Percentiles rank a stretch among this genome's conserved stretches.
phyloP scores from a whole-genome alignment of 2,797 vertebrate species.

The Rhinatrema bivittatum region DNA sequence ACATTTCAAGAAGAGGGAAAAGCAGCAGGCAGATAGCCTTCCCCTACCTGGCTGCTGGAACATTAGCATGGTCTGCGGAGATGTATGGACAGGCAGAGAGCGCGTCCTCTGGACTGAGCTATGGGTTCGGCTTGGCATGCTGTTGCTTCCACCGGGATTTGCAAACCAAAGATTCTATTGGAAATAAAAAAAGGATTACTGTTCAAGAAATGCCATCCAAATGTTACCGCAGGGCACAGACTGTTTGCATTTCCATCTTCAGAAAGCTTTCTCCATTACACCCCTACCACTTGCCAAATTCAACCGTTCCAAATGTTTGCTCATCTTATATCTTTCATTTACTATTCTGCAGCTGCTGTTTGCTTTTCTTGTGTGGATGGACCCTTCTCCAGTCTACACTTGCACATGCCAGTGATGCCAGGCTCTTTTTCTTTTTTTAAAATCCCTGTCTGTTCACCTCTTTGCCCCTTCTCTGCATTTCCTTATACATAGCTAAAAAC shows the following conservation, averaged over 20 bases:
- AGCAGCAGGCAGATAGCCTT: accelerated
- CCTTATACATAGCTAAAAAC: constrained; percentile 43
- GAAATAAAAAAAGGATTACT: background rate
- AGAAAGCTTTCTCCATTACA: background rate
- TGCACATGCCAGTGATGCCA: no score
- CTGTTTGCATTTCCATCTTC: accelerated
- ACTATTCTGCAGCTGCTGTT: no score
- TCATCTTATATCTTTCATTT: constrained; percentile 4
- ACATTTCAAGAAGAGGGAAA: accelerated
- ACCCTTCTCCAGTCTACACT: no score
- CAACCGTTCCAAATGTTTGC: no score
- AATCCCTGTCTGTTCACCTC: background rate
- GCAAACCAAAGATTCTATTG: constrained; percentile 92
- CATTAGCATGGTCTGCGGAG: constrained; percentile 86
- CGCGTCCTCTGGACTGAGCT: constrained; percentile 93
- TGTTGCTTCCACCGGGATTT: constrained; percentile 95
- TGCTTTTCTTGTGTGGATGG: no score
- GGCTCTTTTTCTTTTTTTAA: no score
- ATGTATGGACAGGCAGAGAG: constrained; percentile 88
- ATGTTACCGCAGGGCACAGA: background rate
- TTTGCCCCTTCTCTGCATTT: accelerated
- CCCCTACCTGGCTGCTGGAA: constrained; percentile 85
- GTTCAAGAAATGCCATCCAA: background rate
- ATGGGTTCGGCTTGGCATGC: constrained; percentile 92
- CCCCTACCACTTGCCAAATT: no score